A percentile compares a stretch with the other conserved stretches of the same genome.
Conservation (phyloP, 2,888 invertebrate genomes). For the Eremobia ochroleuca region DNA sequence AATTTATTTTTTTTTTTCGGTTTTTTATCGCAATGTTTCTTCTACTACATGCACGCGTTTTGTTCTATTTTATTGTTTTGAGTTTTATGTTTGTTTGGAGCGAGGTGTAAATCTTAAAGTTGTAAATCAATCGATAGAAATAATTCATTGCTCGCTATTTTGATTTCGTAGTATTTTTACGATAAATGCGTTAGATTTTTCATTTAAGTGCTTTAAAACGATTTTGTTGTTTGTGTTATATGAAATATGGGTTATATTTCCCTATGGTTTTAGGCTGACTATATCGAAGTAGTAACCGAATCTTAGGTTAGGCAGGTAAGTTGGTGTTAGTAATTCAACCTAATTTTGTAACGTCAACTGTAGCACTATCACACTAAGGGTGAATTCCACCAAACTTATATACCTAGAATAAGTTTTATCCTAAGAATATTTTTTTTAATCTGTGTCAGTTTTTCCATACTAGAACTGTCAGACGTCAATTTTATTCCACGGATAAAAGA, state of each 20-base stretch:
- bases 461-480: no score
- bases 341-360: background rate
- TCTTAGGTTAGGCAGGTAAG: background rate
- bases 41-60: slow-evolving; percentile 37
- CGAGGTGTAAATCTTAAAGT: slow-evolving; percentile 56
- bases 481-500: no score
- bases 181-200: slow-evolving; percentile 42
- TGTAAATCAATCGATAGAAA: slow-evolving; percentile 66
- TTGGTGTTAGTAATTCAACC: background rate
- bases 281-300: background rate
- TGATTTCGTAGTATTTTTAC: slow-evolving; percentile 29
- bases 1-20: slow-evolving; percentile 4
- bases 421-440: background rate
- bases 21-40: slow-evolving; percentile 32
- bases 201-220: slow-evolving; percentile 46
- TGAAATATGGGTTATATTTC: background rate
- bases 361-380: background rate
- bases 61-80: slow-evolving; percentile 57
- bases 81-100: slow-evolving; percentile 57
- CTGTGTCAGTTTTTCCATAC: no score
- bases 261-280: background rate
- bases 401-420: no score
- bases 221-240: slow-evolving; percentile 24
- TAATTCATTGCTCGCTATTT: slow-evolving; percentile 56
- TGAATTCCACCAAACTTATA: no score